Evolutionary conservation across 2,888 invertebrate genomes (phyloP).

Genomic region (Cybosia mesomella): DNA sequence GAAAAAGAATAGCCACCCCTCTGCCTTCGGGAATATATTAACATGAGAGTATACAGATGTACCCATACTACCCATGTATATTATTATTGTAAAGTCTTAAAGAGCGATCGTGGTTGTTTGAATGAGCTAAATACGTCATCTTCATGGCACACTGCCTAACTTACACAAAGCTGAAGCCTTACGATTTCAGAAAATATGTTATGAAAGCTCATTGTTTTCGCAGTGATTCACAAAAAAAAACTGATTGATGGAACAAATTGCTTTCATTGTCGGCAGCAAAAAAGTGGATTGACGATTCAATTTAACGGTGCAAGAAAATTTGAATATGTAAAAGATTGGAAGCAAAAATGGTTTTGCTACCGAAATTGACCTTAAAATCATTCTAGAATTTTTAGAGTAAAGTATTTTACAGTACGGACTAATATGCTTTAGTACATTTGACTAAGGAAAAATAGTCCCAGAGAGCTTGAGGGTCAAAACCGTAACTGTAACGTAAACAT

Average conservation of each 20-base stretch:
- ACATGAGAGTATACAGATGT: background rate
- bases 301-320: constrained; percentile 54
- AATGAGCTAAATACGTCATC: background rate
- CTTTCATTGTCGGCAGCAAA: constrained; percentile 57
- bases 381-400: background rate
- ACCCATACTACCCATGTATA: too few relatives aligned
- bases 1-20: background rate
- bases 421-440: too few relatives aligned
- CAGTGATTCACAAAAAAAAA: constrained; percentile 33
- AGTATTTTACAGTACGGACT: too few relatives aligned
- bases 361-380: background rate
- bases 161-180: background rate
- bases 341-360: constrained; percentile 27
- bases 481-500: too few relatives aligned
- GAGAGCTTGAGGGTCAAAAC: too few relatives aligned
- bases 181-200: constrained; percentile 1
- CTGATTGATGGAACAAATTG: constrained; percentile 68
- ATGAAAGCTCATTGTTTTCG: background rate
- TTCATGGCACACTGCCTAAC: background rate
- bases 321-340: constrained; percentile 44
- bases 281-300: constrained; percentile 59
- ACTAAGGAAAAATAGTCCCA: too few relatives aligned
- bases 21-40: background rate
- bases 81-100: background rate
- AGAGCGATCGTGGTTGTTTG: background rate